A percentile compares a stretch with the other conserved stretches of the same genome.
These are phyloP conservation scores for Ennomos quercinarius DNA, from an alignment of 2,888 invertebrate genomes.

Conservation along the genomic window DNA sequence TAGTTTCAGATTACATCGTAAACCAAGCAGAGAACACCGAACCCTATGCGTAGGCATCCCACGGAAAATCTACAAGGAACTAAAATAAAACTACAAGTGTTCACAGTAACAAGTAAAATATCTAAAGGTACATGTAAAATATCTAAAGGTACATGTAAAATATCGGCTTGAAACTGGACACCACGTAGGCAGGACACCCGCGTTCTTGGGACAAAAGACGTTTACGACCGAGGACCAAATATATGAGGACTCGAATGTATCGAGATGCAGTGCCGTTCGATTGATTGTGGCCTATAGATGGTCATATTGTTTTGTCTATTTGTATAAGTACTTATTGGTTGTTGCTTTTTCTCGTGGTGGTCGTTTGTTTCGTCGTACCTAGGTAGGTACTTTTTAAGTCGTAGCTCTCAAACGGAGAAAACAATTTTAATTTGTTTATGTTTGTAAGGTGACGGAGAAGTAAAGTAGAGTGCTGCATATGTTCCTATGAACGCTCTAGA, in stretches of 20 bases:
- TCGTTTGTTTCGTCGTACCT: no score
- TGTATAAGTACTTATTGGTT: not conserved
- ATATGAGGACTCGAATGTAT: constrained; percentile 30
- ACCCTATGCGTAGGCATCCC: constrained; percentile 7
- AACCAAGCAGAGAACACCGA: constrained; percentile 2
- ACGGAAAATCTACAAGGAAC: constrained; percentile 18
- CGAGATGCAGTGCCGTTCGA: constrained; percentile 9
- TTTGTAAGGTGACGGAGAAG: not conserved
- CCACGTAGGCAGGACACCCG: constrained; percentile 36
- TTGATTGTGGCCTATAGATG: not conserved
- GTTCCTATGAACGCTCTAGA: no score
- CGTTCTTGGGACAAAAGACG: constrained; percentile 31
- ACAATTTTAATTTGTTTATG: not conserved
- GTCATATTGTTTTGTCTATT: constrained; percentile 5
- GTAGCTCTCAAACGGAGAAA: no score
- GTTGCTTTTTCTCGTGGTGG: not conserved
- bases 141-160: constrained; percentile 16
- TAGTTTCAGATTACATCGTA: constrained; percentile 7
- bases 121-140: constrained; percentile 14
- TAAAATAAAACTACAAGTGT: constrained; percentile 16
- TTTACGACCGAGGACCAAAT: constrained; percentile 30
- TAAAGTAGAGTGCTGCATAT: no score
- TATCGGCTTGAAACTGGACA: constrained; percentile 13
- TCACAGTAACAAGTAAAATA: constrained; percentile 1
- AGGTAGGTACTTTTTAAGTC: not conserved